Evolutionary conservation across 2,888 invertebrate genomes (phyloP), one percentile per base, ranked within the genome.

Genomic region (Diabrotica balteata): DNA sequence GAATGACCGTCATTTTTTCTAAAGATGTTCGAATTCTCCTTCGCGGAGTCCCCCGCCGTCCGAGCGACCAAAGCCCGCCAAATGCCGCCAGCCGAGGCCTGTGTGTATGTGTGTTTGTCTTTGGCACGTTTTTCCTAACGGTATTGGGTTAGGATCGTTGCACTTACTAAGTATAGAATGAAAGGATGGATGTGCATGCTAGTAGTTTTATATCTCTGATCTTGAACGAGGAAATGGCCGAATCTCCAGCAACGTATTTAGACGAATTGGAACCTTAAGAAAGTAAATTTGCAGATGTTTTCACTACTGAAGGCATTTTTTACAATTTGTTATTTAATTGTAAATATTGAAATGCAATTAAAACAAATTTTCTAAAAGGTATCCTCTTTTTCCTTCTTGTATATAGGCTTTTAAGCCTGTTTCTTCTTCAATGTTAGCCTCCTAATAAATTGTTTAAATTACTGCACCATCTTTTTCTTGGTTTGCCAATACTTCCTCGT

Each of bases 1-100:
- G 76, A 78, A 78, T 73, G 77, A 75, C 77, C 75, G 71, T 59
- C 59, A 70, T 71, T 71, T 73, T 70, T 71, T 74, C 69, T 69
- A 47, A 54, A 66, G 66, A 66, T 67, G 67, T 45, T 54, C 64
- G 58, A 44, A 46, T 54, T 51, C 66, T 52, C 58, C 62, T 53
- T 57, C 55, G 9, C 52, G 47, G 17, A 51, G 47, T 59, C 60
- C 32, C 32, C 54, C 53, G 45, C 59, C 63, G 32, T 63, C 65
- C 71, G 52, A 32, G 32, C 32, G 32, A 32, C 32, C 32, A 32
- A 32, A 32, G 32, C 32, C 32, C 32, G 32, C 32, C 32, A 32
- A 32, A 32, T 5, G 44, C 64, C 49, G 55, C 57, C 52, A 57
- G 45, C 61, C 10, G 54, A 54, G 49, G 51, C 32, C 32, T 5